phyloP scores from a whole-genome alignment of 1,140 invertebrate genomes.

The Cardiocondyla obscurior region DNA sequence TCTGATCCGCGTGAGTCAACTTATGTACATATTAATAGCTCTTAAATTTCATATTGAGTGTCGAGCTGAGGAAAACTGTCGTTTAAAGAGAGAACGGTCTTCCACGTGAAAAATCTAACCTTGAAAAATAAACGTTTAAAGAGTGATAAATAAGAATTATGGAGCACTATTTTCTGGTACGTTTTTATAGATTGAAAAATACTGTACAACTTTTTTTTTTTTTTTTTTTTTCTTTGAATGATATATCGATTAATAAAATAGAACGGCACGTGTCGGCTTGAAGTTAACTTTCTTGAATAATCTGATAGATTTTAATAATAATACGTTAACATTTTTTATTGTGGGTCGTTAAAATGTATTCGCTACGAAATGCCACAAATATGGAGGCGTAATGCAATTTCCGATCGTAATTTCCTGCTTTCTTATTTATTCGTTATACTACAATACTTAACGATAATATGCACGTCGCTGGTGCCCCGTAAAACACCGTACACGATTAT shows the following conservation, averaged over 20 bases:
- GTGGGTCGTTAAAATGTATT: no score
- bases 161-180: neutral
- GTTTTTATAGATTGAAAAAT: neutral
- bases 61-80: neutral
- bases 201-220: no score
- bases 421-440: neutral
- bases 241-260: neutral
- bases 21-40: slow-evolving; percentile 18
- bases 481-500: neutral
- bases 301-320: no score
- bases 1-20: slow-evolving; percentile 7
- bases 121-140: neutral
- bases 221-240: neutral
- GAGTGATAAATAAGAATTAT: neutral
- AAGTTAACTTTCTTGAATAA: neutral
- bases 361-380: no score
- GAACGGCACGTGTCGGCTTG: neutral
- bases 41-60: slow-evolving; percentile 14
- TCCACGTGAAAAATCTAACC: neutral
- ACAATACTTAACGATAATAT: neutral
- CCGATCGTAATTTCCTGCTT: neutral
- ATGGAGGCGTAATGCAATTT: neutral
- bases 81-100: neutral
- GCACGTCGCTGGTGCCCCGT: neutral
- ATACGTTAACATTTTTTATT: no score